Evolutionary conservation across 2,113 vertebrate genomes (phyloP), one percentile per base, ranked within the genome.

Genomic region (Macrotus californicus): DNA sequence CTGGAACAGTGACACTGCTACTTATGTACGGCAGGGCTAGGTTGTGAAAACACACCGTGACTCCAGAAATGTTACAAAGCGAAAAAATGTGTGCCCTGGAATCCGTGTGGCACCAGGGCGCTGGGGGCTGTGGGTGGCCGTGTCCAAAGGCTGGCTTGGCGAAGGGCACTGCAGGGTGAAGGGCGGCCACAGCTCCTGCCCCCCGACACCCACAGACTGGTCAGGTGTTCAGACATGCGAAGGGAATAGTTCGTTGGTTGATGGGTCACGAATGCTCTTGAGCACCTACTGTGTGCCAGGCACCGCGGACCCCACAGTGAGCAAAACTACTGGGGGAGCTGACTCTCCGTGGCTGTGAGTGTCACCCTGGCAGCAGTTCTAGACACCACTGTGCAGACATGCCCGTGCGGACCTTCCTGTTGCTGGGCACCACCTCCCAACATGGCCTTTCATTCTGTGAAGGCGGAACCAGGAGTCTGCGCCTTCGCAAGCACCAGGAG

Each of bases 81-180:
- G 46, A 26, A 34, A 54, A 36, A 8, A 2, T 5, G 22, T 3
- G 15, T 24, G 2, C 15, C 50, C 52, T 13, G 7, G 21, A 22
- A 14, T n/a, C 9, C 2, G 0, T 21, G 24, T 26, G 1, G 54
- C 19, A 0, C 0, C 6, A 3, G 0, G 1, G n/a, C 0, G 36
- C 19, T 43, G 24, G 3, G 6, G 0, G 0, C 3, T 21, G 43
- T 6, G 54, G 56, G 64, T 0, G 5, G 13, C 64, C 1, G 0
- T 0, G 56, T 67, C 13, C 0, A 1, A 61, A 29, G 67, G 50
- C 83, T 39, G 18, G 19, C 67, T 69, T 29, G 7, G 46, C 16
- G 22, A 41, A 48, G 69, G 41, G 69, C 9, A 1, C 64, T 0
- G 0, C 12, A 1, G 8, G 11, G 18, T 24, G 36, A 52, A 41